Evolutionary conservation across 2,113 vertebrate species (phyloP), one percentile per base, ranked within the genome.

Genomic region (Microtus ochrogaster): DNA sequence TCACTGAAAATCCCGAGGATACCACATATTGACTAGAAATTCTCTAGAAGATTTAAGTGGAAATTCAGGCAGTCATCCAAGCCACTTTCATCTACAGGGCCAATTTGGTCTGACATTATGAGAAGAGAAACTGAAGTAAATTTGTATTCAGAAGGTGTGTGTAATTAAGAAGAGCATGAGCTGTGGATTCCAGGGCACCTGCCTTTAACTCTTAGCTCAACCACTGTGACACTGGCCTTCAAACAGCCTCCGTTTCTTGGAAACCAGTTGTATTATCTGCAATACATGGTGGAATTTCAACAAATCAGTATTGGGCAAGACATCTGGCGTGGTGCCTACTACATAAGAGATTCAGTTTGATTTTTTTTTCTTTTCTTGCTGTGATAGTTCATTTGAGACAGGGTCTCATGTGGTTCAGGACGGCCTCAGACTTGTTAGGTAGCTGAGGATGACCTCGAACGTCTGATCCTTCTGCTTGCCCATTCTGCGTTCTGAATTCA

Each of bases 101-200:
- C 52, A n/a, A 58, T 84, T 12, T 49, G 63, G 26, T 72, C 24
- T 87, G 49, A 72, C 12, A 39, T 81, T 61, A 73, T 10, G 63
- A 82, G 49, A 86, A 12, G n/a, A 85, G 49, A 97, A 79, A 96
- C 4, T 79, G 61, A 93, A 33, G 26, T 26, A 86, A 95, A 39
- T 17, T 89, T 2, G 1, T 14, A n/a, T 85, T 90, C 8, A 66
- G 68, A 74, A 74, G n/a, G 19, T 61, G 3, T 16, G 1, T 12
- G 6, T 22, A 39, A 90, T 79, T 22, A 72, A 72, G 91, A 68
- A 63, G 39, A 47, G 30, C 7, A 17, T 36, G 17, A 28, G 26
- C 3, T 52, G 47, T 73, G 44, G 47, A 72, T 41, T 82, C 24
- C 24, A 9, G 44, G 79, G 22, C 5, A 39, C 6, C 36, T 68